Percentiles rank a stretch among this genome's conserved stretches.
Conservation (phyloP, 2,888 invertebrate genomes). For the Pristionchus fissidentatus region DNA sequence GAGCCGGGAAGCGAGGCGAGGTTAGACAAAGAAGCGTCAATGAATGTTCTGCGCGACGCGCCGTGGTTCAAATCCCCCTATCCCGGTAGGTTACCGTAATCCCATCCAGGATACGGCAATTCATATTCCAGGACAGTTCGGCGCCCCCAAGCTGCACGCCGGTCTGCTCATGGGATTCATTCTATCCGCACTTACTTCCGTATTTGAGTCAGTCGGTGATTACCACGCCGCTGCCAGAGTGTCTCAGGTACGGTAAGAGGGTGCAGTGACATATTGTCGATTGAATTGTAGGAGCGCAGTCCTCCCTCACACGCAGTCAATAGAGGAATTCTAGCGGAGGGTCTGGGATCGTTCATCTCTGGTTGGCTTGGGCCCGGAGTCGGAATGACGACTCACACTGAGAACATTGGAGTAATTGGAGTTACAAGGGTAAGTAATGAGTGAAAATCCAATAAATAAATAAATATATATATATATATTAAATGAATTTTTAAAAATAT, state of each 20-base stretch:
- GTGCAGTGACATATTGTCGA: neutral
- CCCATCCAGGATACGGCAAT: neutral
- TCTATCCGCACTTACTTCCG: slow-evolving; percentile 73
- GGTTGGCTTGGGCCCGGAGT: slow-evolving; percentile 90
- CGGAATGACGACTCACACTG: slow-evolving; percentile 90
- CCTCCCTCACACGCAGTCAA: slow-evolving; percentile 90
- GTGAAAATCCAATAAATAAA: neutral
- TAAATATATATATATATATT: neutral
- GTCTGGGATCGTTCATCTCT: slow-evolving; percentile 83
- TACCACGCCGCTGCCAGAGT: slow-evolving; percentile 88
- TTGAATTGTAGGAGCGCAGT: slow-evolving; percentile 82
- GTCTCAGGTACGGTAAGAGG: slow-evolving; percentile 57
- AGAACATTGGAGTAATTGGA: slow-evolving; percentile 91
- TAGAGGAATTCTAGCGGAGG: slow-evolving; percentile 88
- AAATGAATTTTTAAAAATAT: neutral
- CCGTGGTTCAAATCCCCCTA: slow-evolving; percentile 70
- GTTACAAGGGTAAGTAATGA: slow-evolving; percentile 83
- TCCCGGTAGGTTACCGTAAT: slow-evolving; percentile 59
- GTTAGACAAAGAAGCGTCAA: slow-evolving; percentile 68
- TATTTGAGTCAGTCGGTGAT: slow-evolving; percentile 79
- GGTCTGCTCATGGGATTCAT: slow-evolving; percentile 70
- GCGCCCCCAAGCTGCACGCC: slow-evolving; percentile 67
- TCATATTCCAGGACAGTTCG: slow-evolving; percentile 67
- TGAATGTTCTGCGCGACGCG: slow-evolving; percentile 65
- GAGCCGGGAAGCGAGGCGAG: slow-evolving; percentile 68